Evolutionary conservation across 1,140 invertebrate genomes (phyloP).

Genomic region (Nilaparvata lugens): DNA sequence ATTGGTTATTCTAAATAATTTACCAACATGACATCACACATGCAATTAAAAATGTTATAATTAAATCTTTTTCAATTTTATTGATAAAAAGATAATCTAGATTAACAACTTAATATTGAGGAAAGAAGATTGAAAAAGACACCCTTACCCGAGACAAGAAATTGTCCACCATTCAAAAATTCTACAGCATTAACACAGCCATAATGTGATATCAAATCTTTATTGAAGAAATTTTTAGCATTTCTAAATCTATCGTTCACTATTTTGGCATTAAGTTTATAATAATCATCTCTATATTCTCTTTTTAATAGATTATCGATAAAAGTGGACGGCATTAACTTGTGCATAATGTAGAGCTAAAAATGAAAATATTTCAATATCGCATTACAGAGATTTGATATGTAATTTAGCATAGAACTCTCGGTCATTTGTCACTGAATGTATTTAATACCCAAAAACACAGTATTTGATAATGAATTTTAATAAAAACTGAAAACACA

Average conservation of each 20-base stretch:
- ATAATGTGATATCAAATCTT: slow-evolving; percentile 80
- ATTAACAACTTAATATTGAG: background rate
- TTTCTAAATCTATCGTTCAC: background rate
- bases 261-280: background rate
- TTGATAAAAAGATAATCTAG: slow-evolving; percentile 15
- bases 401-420: too few relatives aligned
- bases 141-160: slow-evolving; percentile 72
- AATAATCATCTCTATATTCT: slow-evolving; percentile 10
- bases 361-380: too few relatives aligned
- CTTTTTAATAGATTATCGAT: slow-evolving; percentile 5
- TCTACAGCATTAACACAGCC: slow-evolving; percentile 96
- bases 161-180: slow-evolving; percentile 79
- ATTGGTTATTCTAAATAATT: background rate
- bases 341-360: slow-evolving; percentile 26
- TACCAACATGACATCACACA: background rate
- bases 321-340: slow-evolving; percentile 28
- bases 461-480: too few relatives aligned
- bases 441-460: too few relatives aligned
- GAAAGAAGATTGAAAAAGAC: background rate
- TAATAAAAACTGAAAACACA: too few relatives aligned
- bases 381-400: too few relatives aligned
- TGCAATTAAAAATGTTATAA: background rate
- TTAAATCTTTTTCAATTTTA: background rate
- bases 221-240: slow-evolving; percentile 67
- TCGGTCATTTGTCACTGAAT: too few relatives aligned